Evolutionary conservation across 2,888 invertebrate species (phyloP), one percentile per base, ranked within the genome.

Genomic region (Deroplatys truncata): DNA sequence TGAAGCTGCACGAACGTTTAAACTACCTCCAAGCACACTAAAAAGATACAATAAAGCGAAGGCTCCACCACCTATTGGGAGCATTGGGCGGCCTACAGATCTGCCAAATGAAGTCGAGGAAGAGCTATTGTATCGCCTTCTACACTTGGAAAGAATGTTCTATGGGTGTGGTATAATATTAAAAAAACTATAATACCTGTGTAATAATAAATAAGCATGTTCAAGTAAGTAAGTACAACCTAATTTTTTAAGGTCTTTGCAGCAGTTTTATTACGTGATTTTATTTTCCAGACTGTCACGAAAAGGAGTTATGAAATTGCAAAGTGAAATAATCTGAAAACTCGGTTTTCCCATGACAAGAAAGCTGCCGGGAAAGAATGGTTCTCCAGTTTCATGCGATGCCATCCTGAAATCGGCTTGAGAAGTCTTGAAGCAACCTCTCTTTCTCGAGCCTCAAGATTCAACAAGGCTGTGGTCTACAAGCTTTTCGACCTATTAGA

Each of bases 321-420:
- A n/a, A 84, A 56, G 56, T 88, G 28, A 86, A 91, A 91, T 88
- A 85, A 89, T 9, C 29, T 91, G n/a, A 87, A 29, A 72, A 82
- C 9, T 29, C 28, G 82, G 8, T 87, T 87, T 31, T 89, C 49
- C 29, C 16, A 90, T 15, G 84, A 88, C 29, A 88, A 82, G 10
- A 84, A 91, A 88, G 86, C 49, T 56, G 89, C 90, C 28, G 90
- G 89, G 20, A 85, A 88, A 28, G 90, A 91, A 82, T 90, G 91
- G 90, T 31, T 89, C 4, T 28, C 88, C n/a, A 31, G 85, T 16
- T 91, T 91, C 82, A 85, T 86, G 84, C 87, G 88, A 2, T 29
- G 90, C n/a, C 83, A 90, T 89, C 88, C 90, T 28, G 72, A 89
- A n/a, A 16, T 91, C 25, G 85, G 82, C 43, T 72, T 91, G 16